Evolutionary conservation across 2,888 invertebrate genomes (phyloP), one percentile per base, ranked within the genome.

Genomic region (Meganola albula): DNA sequence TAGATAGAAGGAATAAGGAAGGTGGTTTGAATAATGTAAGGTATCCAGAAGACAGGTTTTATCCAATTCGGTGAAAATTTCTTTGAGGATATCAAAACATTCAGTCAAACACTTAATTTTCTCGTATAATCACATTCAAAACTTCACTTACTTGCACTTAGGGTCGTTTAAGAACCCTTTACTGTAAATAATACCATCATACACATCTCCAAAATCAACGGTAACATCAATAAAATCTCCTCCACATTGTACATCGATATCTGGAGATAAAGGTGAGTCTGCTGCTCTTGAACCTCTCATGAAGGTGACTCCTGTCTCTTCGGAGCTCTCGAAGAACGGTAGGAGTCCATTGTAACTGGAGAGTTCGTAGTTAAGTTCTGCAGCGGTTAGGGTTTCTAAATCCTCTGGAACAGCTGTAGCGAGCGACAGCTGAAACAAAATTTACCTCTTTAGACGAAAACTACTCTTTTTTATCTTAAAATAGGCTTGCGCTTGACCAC

Each of bases 171-270:
- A 87, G 49, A 88, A 87, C 8, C 91, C 91, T 61, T 92, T 91
- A 61, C 91, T 92, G 79, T 91, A 92, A 35, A 92, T 89, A 16
- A 92, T 85, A 8, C 92, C 92, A 51, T 90, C 88, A 52, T 89
- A 92, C 0, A 88, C 79, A 38, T 89, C 87, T 5, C 88, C 74
- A 58, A 92, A 92, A 26, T 90, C 89, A 1, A 92, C 85, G 1
- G 86, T 88, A 0, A 92, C 90, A 28, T 88, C 78, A 54, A 91
- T 90, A 13, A 76, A 89, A 38, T 82, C 79, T 0, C 67, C 68
- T 2, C 83, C 76, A 53, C 92, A 92, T 62, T 89, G 87, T 0
- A 91, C 90, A 50, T 91, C 88, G 24, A 91, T 88, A n/a, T 84
- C 85, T 0, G 84, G 83, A 0, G 78, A 58, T 8, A 71, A 51